Percentiles rank a stretch among this genome's conserved stretches.
Conservation (phyloP, 2,888 invertebrate genomes). For the Hoplodrina ambigua region DNA sequence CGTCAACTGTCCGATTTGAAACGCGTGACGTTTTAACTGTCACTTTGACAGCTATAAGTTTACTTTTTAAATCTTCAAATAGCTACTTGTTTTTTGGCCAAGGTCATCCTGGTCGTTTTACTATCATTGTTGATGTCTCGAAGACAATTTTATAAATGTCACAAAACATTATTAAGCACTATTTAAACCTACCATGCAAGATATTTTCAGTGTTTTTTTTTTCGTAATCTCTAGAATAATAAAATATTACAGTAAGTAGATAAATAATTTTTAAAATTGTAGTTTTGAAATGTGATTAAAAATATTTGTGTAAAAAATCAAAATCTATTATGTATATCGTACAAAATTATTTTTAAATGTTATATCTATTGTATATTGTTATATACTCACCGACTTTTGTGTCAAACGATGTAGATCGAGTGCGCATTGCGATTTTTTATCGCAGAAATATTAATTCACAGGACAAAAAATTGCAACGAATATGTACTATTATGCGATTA, state of each 20-base stretch:
- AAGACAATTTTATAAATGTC: conserved; percentile 14
- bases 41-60: not conserved
- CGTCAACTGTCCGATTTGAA: no score
- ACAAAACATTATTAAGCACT: not conserved
- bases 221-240: conserved; percentile 9
- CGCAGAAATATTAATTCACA: not conserved
- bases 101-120: not conserved
- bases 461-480: no score
- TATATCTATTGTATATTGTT: conserved; percentile 26
- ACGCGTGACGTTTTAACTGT: conserved; percentile 1
- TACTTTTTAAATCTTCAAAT: not conserved
- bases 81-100: not conserved
- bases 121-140: not conserved
- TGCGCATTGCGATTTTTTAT: not conserved
- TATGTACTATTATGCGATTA: not conserved
- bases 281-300: conserved; percentile 5
- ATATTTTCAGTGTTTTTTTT: conserved; percentile 1
- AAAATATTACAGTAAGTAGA: conserved; percentile 1
- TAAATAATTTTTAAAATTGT: conserved; percentile 23
- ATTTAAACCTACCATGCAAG: not conserved
- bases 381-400: conserved; percentile 4
- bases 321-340: conserved; percentile 20
- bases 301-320: conserved; percentile 3
- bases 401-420: not conserved
- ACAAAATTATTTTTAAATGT: conserved; percentile 36